Evolutionary conservation across 2,113 vertebrate genomes (phyloP).

Genomic region (Panurus biarmicus): DNA sequence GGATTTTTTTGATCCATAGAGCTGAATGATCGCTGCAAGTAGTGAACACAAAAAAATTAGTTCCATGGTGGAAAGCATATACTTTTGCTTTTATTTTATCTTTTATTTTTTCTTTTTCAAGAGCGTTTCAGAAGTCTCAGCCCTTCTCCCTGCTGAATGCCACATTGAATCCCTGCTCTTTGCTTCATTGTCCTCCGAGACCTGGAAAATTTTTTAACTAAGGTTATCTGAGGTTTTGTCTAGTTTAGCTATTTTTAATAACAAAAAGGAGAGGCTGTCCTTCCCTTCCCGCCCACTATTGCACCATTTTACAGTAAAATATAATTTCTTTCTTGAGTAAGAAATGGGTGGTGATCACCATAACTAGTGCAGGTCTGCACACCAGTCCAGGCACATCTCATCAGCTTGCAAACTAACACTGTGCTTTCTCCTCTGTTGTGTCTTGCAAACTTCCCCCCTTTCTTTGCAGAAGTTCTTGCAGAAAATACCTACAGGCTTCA

Average conservation of each 20-base stretch:
- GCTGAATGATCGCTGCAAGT: neutral
- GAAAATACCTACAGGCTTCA: slow-evolving; percentile 22
- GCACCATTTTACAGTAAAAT: neutral
- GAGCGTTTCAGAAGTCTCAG: neutral
- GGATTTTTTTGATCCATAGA: neutral
- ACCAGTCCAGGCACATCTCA: neutral
- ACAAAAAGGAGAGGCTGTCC: neutral
- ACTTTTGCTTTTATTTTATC: neutral
- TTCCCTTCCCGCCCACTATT: neutral
- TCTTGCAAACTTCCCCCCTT: neutral
- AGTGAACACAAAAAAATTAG: slow-evolving; percentile 1
- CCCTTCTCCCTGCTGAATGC: neutral
- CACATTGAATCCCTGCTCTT: neutral
- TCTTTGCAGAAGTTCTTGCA: neutral
- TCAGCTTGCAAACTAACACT: neutral
- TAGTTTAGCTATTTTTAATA: slow-evolving; percentile 24
- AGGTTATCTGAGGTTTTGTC: slow-evolving; percentile 24
- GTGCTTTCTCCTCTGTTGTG: neutral
- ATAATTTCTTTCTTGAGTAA: neutral
- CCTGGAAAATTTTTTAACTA: neutral
- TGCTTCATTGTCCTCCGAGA: neutral
- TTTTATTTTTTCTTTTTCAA: neutral
- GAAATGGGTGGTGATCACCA: neutral
- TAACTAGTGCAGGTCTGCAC: neutral
- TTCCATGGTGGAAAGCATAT: neutral